Base-by-base conservation (phyloP, 2,113 vertebrate genomes). In the Rhinopomastus cyanomelas region DNA sequence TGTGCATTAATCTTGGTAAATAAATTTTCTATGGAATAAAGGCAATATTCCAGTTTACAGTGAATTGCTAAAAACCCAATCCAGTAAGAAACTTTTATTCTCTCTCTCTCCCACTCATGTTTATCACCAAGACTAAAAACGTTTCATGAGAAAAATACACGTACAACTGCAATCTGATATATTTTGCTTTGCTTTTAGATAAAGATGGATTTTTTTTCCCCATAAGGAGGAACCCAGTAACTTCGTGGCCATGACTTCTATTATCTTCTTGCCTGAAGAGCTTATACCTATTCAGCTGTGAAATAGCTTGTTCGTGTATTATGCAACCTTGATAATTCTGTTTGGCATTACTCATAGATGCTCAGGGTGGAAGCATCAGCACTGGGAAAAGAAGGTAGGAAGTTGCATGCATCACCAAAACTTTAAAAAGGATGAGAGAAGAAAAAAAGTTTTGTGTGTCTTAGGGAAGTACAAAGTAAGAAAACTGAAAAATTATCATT, bases 281-380 rank as follows among this genome's bases (percentile, higher is more conserved):
- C 48, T 84, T 67, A 68, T 34, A 60, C 55, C 82, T 92, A 61
- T 64, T 81, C 74, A 91, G 3, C 85, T 89, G 73, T 85, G 79
- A 92, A 95, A 78, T 84, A 95, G 37, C 36, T 91, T 76, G 51
- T 68, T 34, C 71, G 52, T 71, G 3, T 46, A 51, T 89, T 89
- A 92, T 66, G 77, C 53, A 87, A 51, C 52, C 39, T 75, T 73
- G 80, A 64, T 74, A 79, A 88, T 87, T 53, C 55, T 39, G 3
- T 39, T 88, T 85, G 42, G n/a, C n/a, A 59, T 90, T 91, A 76
- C 46, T 65, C 64, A 80, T 8, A 59, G 68, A 57, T 53, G 32
- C 67, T 77, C 49, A 73, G n/a, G n/a, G 56, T 87, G 23, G 64
- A 77, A 92, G 68, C 61, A 69, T 34, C 65, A 77, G 5, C 46